Conservation (phyloP, 2,888 invertebrate species). For the Drosophila robusta region DNA sequence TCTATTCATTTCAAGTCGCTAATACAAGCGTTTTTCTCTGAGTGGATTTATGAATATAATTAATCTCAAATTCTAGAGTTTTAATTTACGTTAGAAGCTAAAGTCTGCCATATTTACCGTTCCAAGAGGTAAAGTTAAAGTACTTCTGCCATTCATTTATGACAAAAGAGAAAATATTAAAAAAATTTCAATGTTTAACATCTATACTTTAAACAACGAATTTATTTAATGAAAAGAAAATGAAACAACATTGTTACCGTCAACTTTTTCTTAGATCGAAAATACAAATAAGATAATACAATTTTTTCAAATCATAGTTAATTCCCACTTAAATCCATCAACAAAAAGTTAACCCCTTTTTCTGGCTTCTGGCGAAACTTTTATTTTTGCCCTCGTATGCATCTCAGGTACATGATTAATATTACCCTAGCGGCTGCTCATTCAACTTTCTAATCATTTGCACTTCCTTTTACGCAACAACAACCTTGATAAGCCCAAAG, state of each 20-base stretch:
- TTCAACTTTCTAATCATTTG: constrained; percentile 76
- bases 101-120: no score
- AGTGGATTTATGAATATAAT: no score
- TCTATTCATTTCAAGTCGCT: no score
- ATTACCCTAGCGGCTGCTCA: constrained; percentile 43
- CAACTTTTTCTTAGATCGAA: neutral
- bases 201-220: no score
- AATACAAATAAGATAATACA: neutral
- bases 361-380: constrained; percentile 16
- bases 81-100: no score
- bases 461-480: constrained; percentile 79
- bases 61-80: no score
- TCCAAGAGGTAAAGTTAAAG: no score
- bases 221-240: no score
- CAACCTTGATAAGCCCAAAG: constrained; percentile 70
- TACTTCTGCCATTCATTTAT: no score
- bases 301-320: neutral
- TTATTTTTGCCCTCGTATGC: constrained; percentile 48
- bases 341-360: constrained; percentile 1
- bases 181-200: no score
- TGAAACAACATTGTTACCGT: neutral
- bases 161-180: no score
- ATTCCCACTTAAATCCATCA: neutral
- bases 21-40: no score
- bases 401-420: constrained; percentile 33